Base-by-base conservation (phyloP, 2,888 invertebrate species). In the Latrodectus elegans region DNA sequence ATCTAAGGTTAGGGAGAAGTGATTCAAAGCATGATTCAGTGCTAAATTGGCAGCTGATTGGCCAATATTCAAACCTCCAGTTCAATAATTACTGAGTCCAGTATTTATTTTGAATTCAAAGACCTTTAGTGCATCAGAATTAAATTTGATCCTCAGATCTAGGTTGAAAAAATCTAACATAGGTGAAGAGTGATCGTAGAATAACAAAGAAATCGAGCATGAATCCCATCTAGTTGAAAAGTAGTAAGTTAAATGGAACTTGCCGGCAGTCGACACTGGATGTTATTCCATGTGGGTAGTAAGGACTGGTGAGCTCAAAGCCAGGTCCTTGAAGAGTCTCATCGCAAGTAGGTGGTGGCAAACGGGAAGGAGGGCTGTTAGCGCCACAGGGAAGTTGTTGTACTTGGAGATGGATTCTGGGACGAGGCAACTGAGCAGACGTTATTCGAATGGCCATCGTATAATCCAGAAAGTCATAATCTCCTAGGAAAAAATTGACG, bases 351-450 rank as follows among this genome's bases (percentile, higher is more conserved):
- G 88, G 88, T 51, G 86, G 86, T 2, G 87, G 75, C 55, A 73
- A 22, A 11, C 81, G 55, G 6, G 70, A 22, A 9, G 88, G 79
- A 17, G 79, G 79, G n/a, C 71, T 76, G n/a, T 49, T 67, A 8
- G 72, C 26, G 8, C 79, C 87, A 55, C 90, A 90, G 11, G 90
- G 89, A 10, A 90, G 84, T 68, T 90, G 90, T 38, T 89, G 85
- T n/a, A 90, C 87, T 14, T 88, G 84, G n/a, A 90, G 89, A 14
- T 89, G 74, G 77, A 91, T 90, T 22, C 90, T 90, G 11, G 90
- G 90, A 10, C 90, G 73, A 1, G 89, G 89, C 1, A 89, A 86
- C 6, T 86, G 88, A 49, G 86, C 82, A 1, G 90, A 89, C 9
- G 81, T 89, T 22, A 90, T 89, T 22, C 89, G 88, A 14, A 91